Base-by-base conservation (phyloP, 2,888 invertebrate genomes). In the Argynnis bischoffii region DNA sequence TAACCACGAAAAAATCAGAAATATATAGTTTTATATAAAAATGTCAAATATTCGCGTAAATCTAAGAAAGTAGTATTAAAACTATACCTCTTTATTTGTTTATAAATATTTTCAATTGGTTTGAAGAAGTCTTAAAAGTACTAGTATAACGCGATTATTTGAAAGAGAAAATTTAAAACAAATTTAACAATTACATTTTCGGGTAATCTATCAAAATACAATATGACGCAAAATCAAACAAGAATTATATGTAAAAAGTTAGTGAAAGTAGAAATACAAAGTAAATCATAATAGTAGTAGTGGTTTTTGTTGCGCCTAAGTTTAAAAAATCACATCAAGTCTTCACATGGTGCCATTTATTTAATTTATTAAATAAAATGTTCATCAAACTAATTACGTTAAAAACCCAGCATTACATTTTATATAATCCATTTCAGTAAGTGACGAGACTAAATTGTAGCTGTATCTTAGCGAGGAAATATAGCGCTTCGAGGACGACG, bases 401-500 rank as follows among this genome's bases (percentile, higher is more conserved):
- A 51, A 41, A 51, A 51, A 61, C 35, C 18, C 18, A 51, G 51
- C 18, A 61, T 61, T 18, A 61, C 50, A 61, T 47, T 53, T 55
- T 57, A 60, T 60, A 46, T 51, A n/a, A 61, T 55, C 57, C 46
- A 53, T 65, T 65, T 65, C 57, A 65, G 64, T 65, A 57, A 57
- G 65, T 47, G 47, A 66, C 18, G 60, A 61, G 50, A 35, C 54
- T 66, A 31, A 61, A 63, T 54, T 66, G 53, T 54, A 26, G 50
- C 53, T 66, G n/a, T 63, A 51, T 61, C 41, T 51, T 48, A 51
- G 55, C 48, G 50, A 54, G 66, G 60, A 59, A 60, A 50, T 66
- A 64, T 60, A 64, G 69, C 72, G 66, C 70, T 71, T 55, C 70
- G 74, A 73, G 76, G 77, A 77, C 78, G 69, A 78, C 80, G 81